Base-by-base conservation (phyloP, 2,888 invertebrate genomes). In the Eilema sororculum region DNA sequence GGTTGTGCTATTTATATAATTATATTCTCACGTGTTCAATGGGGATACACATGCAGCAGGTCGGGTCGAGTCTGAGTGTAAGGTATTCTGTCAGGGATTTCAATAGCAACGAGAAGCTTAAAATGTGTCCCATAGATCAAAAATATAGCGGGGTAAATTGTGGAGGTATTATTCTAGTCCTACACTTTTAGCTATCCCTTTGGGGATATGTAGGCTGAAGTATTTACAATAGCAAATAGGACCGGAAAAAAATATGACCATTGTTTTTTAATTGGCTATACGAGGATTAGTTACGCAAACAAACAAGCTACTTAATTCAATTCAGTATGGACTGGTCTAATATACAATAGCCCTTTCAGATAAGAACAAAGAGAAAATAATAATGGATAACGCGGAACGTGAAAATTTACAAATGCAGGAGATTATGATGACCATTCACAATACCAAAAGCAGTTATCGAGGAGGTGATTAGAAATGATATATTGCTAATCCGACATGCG, bases 401-500 rank as follows among this genome's bases (percentile, higher is more conserved):
- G 82, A 74, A 76, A 75, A 80, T 60, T 75, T 63, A 67, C 77
- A 73, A 73, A 84, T 82, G 70, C 72, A 8, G 62, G 73, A 84
- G 92, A 91, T 93, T 87, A 88, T n/a, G 74, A 71, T 81, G 78
- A 81, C 81, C 84, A 77, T 80, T 76, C 72, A 77, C 58, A 65
- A 61, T 70, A 65, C 77, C 74, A 67, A 71, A 69, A 77, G 78
- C 70, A 79, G 84, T 86, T 87, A 87, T 87, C 78, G 82, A 84
- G 84, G 85, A 85, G 72, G 76, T 83, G 88, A 91, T 91, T 90
- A 91, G 81, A 87, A 86, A 91, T 91, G 89, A 92, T 88, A 84
- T 90, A 93, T 91, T 90, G 87, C 86, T 91, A 93, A 93, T 92
- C 90, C 83, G 90, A 91, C 89, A 87, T 86, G 82, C 85, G 87